These are phyloP conservation scores for Brachionus calyciflorus DNA, from an alignment of 1,140 invertebrate species.

Conservation along the genomic window DNA sequence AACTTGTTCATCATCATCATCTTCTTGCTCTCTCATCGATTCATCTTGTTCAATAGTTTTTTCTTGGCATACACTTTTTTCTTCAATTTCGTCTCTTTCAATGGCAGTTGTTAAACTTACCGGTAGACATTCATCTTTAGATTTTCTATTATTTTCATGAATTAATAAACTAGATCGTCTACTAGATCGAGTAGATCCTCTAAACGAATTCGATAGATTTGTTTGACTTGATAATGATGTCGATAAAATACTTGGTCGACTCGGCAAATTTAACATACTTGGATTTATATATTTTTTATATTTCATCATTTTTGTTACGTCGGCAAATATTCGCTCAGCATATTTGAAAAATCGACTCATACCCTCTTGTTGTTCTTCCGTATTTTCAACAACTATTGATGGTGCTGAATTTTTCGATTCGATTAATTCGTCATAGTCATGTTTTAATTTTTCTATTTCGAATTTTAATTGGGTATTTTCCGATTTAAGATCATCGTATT, in stretches of 20 bases:
- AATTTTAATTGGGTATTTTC: background rate
- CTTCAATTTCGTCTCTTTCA: background rate
- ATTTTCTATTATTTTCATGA: background rate
- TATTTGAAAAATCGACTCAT: background rate
- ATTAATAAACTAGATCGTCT: background rate
- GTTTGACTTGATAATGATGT: background rate
- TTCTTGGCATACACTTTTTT: background rate
- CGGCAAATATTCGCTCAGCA: background rate
- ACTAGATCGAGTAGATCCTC: background rate
- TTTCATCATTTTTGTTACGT: slow-evolving; percentile 21
- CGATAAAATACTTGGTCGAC: background rate
- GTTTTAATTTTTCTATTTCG: background rate
- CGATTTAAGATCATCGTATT: background rate
- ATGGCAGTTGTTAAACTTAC: background rate
- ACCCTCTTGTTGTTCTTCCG: background rate
- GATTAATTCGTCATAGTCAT: background rate
- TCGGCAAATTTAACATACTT: background rate
- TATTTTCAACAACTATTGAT: background rate
- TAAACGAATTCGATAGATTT: background rate
- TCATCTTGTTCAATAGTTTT: background rate
- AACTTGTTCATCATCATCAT: background rate
- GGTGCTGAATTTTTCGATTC: background rate
- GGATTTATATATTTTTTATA: slow-evolving; percentile 9
- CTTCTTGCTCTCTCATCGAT: background rate
- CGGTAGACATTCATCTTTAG: background rate